A percentile compares a stretch with the other conserved stretches of the same genome.
These are phyloP conservation scores for Pollenia angustigena DNA, from an alignment of 2,888 invertebrate genomes.

Conservation along the genomic window DNA sequence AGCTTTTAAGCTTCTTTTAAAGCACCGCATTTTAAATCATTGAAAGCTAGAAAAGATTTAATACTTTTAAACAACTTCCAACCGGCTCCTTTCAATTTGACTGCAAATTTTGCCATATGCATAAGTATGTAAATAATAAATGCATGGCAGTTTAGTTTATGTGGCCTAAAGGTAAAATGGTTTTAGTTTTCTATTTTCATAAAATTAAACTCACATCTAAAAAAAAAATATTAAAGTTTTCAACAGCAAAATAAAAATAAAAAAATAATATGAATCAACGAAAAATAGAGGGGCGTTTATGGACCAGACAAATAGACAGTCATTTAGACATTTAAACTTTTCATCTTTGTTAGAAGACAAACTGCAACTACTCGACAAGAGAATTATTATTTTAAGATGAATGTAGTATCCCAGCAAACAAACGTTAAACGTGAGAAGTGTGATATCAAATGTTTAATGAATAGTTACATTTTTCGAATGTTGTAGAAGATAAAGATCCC, in stretches of 20 bases:
- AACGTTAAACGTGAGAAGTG: too few species aligned
- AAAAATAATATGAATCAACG: slow-evolving; percentile 15
- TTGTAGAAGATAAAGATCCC: too few species aligned
- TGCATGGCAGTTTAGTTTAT: slow-evolving; percentile 61
- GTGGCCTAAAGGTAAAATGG: slow-evolving; percentile 61
- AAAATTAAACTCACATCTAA: slow-evolving; percentile 50
- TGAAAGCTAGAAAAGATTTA: neutral
- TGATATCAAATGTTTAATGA: too few species aligned
- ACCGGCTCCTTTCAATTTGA: slow-evolving; percentile 1
- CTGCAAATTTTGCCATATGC: slow-evolving; percentile 27
- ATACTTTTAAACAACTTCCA: slow-evolving; percentile 9
- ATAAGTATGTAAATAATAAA: slow-evolving; percentile 65
- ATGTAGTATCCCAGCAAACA: neutral
- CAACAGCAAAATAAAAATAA: slow-evolving; percentile 27
- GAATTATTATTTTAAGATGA: slow-evolving; percentile 59
- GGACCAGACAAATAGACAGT: slow-evolving; percentile 68
- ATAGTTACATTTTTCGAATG: too few species aligned
- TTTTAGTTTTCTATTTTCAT: slow-evolving; percentile 38
- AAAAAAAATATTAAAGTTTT: slow-evolving; percentile 29
- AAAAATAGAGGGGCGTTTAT: slow-evolving; percentile 55
- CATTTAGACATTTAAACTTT: slow-evolving; percentile 72
- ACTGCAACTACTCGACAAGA: slow-evolving; percentile 24
- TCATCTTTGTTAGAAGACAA: slow-evolving; percentile 54
- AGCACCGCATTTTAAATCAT: too few species aligned
- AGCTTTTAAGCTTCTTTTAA: too few species aligned